Evolutionary conservation across 2,888 invertebrate species (phyloP), one percentile per base, ranked within the genome.

Genomic region (Notodonta dromedarius): DNA sequence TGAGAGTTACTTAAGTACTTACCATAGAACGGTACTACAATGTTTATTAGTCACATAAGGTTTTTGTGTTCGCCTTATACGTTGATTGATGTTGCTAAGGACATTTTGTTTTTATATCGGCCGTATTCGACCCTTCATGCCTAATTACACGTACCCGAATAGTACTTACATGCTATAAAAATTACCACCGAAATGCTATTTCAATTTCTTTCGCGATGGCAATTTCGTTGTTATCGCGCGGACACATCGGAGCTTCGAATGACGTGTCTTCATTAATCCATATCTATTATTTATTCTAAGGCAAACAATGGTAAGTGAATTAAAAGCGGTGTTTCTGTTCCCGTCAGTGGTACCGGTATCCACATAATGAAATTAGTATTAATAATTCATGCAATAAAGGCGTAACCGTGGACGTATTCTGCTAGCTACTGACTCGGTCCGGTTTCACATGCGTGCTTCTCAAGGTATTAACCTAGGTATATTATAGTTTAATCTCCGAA

Each of bases 361-460:
- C 16, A 16, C 16, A 4, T 50, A 50, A 50, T 50, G 50, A 50
- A 50, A 50, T 50, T 50, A 16, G 9, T n/a, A 50, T 50, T 50
- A 50, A 50, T 16, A 16, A 50, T 50, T 50, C 50, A 50, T 46
- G 46, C 46, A 46, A 46, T 46, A 46, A n/a, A 46, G 46, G 46
- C 13, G 46, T 46, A n/a, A 46, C 46, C 9, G n/a, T 46, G 11
- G 13, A 46, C 5, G 13, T 7, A 46, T n/a, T n/a, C n/a, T 13
- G 13, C 13, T n/a, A 46, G 11, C n/a, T 46, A n/a, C 0, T 35
- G 46, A n/a, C n/a, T n/a, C 46, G n/a, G 13, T 11, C n/a, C 13
- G 9, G 42, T 11, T 42, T 42, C 42, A 9, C 11, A 12, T 11
- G 11, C 2, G 42, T 11, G 8, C 40, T 40, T 40, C 40, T 8